A percentile compares a stretch with the other conserved stretches of the same genome.
phyloP scores from a whole-genome alignment of 2,888 invertebrate species.

The Acheta domesticus region DNA sequence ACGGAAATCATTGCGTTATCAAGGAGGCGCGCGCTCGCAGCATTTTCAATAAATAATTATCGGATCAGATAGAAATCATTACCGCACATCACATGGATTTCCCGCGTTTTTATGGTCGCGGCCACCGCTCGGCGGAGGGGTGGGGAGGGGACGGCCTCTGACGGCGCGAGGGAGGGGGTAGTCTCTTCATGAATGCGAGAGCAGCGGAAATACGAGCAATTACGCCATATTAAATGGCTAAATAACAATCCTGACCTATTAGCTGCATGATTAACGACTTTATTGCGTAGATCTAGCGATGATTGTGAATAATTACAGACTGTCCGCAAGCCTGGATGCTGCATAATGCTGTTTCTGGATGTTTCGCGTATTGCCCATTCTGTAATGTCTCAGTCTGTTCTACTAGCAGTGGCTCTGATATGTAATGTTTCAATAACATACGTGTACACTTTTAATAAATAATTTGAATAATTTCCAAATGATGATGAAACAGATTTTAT shows the following conservation, averaged over 20 bases:
- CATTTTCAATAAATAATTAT: constrained; percentile 1
- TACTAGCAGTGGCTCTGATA: no score
- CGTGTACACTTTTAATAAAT: no score
- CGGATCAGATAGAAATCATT: constrained; percentile 7
- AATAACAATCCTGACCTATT: neutral
- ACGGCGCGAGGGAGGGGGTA: neutral
- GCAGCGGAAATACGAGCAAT: constrained; percentile 6
- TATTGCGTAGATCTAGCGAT: no score
- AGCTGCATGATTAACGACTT: neutral
- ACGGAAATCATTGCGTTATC: constrained; percentile 5
- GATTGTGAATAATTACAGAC: no score
- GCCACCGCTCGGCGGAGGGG: neutral
- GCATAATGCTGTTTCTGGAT: no score
- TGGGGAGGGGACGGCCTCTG: neutral
- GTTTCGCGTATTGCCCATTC: no score
- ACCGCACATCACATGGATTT: neutral
- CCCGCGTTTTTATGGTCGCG: neutral
- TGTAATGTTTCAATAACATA: no score
- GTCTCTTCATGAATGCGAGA: neutral
- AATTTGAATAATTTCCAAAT: no score
- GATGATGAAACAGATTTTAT: no score
- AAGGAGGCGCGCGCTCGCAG: neutral
- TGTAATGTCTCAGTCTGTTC: no score
- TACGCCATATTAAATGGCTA: neutral
- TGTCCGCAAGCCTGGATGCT: no score